Evolutionary conservation across 2,113 vertebrate species (phyloP), one percentile per base, ranked within the genome.

Genomic region (Solea senegalensis): DNA sequence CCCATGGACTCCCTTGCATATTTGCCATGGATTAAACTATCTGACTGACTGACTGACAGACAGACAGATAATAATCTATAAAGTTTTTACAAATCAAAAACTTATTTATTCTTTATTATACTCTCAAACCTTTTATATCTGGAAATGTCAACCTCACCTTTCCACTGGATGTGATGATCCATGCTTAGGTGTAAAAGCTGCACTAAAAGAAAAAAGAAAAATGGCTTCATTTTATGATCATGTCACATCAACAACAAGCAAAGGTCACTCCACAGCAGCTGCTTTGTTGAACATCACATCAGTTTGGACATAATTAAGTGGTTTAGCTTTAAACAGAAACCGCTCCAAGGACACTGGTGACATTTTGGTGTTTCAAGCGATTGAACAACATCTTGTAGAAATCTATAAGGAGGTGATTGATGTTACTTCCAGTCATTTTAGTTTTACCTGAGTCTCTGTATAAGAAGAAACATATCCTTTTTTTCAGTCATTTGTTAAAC

Each of bases 231-330:
- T 72, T 76, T 77, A 76, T 76, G 62, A 67, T 49, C 14, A 11
- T 11, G 52, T 76, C 65, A 72, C 74, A 74, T 71, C 51, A 73
- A 27, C 41, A 56, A 12, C 77, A 72, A 70, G 60, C 78, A 74
- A 76, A 80, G 71, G 78, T 85, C 83, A 78, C 48, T 69, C 26
- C 1, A 46, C 46, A 55, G 74, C 73, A 82, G 73, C 80, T 68
- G 75, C 49, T 82, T 86, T 70, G 39, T 73, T 51, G 69, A 76
- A 74, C 58, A 78, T 70, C 66, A 68, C 68, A 76, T 74, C 65
- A n/a, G 21, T 78, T 80, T 78, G 1, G 15, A 57, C 68, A 44
- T 76, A 71, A 86, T 84, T 76, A 15, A 81, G 71, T 57, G 74
- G 54, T 48, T 66, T 45, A 14, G 53, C 49, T 70, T 62, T 14